These are phyloP conservation scores for Rhogogaster chlorosoma DNA, from an alignment of 2,888 invertebrate genomes.

Conservation along the genomic window DNA sequence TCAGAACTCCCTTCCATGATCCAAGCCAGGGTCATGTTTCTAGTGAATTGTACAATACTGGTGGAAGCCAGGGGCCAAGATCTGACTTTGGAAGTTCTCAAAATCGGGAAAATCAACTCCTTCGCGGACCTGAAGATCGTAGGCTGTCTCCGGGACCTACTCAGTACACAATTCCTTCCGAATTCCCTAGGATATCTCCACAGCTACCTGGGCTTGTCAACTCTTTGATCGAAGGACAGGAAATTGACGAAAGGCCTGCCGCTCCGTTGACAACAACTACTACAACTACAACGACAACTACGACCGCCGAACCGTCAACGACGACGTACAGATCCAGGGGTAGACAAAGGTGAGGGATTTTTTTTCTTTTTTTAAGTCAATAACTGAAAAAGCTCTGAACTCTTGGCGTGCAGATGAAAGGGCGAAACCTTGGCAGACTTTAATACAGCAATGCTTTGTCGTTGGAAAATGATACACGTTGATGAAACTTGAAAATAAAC, in stretches of 20 bases:
- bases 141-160: conserved; percentile 72
- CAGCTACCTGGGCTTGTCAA: conserved; percentile 83
- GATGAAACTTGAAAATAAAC: neutral
- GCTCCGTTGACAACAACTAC: conserved; percentile 58
- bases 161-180: conserved; percentile 80
- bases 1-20: neutral
- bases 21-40: neutral
- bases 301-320: conserved; percentile 60
- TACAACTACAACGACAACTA: conserved; percentile 64
- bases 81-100: neutral
- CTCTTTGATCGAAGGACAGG: conserved; percentile 80
- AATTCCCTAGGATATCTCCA: conserved; percentile 81
- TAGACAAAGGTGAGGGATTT: conserved; percentile 64
- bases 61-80: neutral
- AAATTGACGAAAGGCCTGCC: conserved; percentile 55
- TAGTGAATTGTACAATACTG: neutral
- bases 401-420: neutral
- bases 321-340: conserved; percentile 69
- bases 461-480: neutral
- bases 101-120: conserved; percentile 5
- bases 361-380: neutral
- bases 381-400: neutral
- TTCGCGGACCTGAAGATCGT: conserved; percentile 6
- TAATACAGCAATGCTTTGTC: neutral
- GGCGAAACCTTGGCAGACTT: neutral